phyloP scores from a whole-genome alignment of 2,113 vertebrate genomes.

The Ictidomys tridecemlineatus region DNA sequence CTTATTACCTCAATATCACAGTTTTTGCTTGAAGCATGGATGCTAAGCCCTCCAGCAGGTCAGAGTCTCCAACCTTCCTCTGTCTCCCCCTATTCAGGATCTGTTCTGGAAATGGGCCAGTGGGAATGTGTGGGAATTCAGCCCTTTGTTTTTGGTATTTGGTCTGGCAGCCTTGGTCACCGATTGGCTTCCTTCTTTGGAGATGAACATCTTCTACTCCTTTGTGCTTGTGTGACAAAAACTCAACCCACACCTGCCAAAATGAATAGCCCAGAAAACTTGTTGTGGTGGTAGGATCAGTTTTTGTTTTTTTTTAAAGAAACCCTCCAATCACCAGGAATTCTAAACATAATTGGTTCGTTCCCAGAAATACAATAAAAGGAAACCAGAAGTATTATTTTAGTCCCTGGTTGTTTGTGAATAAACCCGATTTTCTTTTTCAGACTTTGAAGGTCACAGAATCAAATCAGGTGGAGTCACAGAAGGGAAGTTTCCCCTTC shows the following conservation, averaged over 20 bases:
- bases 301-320: neutral
- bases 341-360: conserved; percentile 56
- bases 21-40: neutral
- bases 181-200: conserved; percentile 34
- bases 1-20: neutral
- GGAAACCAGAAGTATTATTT: conserved; percentile 75
- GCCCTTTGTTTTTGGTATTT: neutral
- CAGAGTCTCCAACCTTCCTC: neutral
- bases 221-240: conserved; percentile 45
- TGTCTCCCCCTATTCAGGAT: neutral
- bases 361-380: conserved; percentile 77
- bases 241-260: neutral
- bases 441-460: conserved; percentile 67
- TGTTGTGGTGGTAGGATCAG: conserved; percentile 2
- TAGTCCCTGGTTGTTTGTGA: conserved; percentile 70
- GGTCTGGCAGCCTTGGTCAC: neutral
- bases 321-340: conserved; percentile 25
- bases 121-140: neutral
- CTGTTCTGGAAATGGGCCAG: conserved; percentile 11
- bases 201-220: conserved; percentile 40
- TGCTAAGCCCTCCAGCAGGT: neutral
- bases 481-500: neutral
- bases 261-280: conserved; percentile 39
- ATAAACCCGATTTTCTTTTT: conserved; percentile 56
- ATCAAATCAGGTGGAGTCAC: neutral